A percentile compares a stretch with the other conserved stretches of the same genome.
Evolutionary conservation across 2,113 vertebrate genomes (phyloP).

Genomic region (Poeciliopsis turrubarensis): DNA sequence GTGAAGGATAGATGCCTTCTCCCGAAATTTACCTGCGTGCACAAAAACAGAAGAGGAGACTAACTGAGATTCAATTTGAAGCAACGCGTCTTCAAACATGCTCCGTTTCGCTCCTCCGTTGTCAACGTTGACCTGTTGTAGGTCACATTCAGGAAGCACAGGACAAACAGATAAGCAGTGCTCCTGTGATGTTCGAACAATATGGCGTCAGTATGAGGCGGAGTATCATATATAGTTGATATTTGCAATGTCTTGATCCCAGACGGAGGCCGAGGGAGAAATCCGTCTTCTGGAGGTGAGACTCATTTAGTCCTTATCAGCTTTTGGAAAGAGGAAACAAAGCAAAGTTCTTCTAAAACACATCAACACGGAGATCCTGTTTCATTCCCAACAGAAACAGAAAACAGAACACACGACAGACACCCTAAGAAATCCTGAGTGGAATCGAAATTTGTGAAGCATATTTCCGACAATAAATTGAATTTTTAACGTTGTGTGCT

Average conservation of each 20-base stretch:
- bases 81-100: conserved; percentile 20
- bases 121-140: conserved; percentile 51
- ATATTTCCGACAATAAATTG: neutral
- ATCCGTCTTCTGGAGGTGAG: conserved; percentile 50
- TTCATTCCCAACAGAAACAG: neutral
- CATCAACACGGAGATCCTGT: neutral
- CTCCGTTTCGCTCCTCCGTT: conserved; percentile 9
- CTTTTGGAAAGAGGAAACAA: conserved; percentile 31
- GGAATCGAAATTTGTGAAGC: neutral
- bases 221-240: conserved; percentile 68
- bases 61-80: conserved; percentile 5
- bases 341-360: neutral
- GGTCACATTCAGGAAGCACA: conserved; percentile 51
- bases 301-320: conserved; percentile 31
- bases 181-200: conserved; percentile 44
- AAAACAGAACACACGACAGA: neutral
- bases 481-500: neutral
- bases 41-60: neutral
- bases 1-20: conserved; percentile 97
- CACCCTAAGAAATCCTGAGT: neutral
- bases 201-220: conserved; percentile 46
- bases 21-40: conserved; percentile 92
- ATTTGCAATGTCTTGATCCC: conserved; percentile 61
- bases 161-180: conserved; percentile 16
- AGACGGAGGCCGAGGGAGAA: conserved; percentile 27